Evolutionary conservation across 2,888 invertebrate genomes (phyloP), one percentile per base, ranked within the genome.

Genomic region (Oligia latruncula): DNA sequence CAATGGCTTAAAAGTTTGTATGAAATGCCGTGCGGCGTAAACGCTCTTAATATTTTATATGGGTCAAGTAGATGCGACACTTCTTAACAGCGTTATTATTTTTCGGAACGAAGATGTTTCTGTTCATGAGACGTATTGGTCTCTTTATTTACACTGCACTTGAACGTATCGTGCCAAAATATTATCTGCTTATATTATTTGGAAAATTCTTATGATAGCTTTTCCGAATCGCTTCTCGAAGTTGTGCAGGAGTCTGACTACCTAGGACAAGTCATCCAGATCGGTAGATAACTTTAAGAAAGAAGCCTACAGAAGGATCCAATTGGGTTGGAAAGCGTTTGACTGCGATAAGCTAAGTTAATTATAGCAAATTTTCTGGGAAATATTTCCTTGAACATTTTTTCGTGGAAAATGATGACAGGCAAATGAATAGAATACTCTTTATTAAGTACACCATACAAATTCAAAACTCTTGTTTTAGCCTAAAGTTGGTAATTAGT

Each of bases 141-240:
- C 0, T 80, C 62, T 66, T 20, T 85, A 80, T 82, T 85, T 82
- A 71, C 60, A 49, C 40, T 82, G 55, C 62, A 49, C 85, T 82
- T 62, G 71, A 71, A 29, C 23, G 9, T 35, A 17, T 29, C 40
- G 11, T 52, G 40, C 15, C 20, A 72, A 43, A 68, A 72, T 84
- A 82, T 82, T 72, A 58, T n/a, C 20, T 49, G n/a, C 49, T 72
- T 72, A 72, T 79, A 55, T 58, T 72, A 64, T 70, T 70, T 62
- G 17, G 55, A 20, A 70, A 29, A 29, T 40, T 49, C 46, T 43
- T 62, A 15, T 20, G 20, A 58, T 0, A 64, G 2, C 9, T 67
- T 67, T 83, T 40, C 46, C 17, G 6, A 11, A n/a, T n/a, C 11
- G n/a, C n/a, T 58, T n/a, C 58, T n/a, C 11, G 11, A 58, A n/a